Percentiles rank a stretch among this genome's conserved stretches.
Conservation (phyloP, 2,113 vertebrate species). For the Lepus americanus region DNA sequence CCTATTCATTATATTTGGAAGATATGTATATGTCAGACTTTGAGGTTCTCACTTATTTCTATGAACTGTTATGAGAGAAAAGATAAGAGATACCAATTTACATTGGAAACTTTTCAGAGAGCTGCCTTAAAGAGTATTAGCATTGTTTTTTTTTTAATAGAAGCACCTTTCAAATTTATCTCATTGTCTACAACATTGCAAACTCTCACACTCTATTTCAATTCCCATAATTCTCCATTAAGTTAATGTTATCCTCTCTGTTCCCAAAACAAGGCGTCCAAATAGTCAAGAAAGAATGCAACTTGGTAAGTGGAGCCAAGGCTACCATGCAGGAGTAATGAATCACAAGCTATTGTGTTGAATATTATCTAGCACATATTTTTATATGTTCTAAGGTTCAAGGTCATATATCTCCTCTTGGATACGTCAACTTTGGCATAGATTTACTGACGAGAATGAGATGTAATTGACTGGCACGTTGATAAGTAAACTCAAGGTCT, state of each 20-base stretch:
- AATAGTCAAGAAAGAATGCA: not conserved
- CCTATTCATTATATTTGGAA: not conserved
- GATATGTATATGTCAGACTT: not conserved
- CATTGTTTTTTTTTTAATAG: not conserved
- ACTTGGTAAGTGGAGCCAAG: not conserved
- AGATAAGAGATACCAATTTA: constrained; percentile 4
- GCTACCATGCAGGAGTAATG: not conserved
- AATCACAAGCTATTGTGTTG: not conserved
- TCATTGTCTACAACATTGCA: not conserved
- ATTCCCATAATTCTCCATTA: not conserved
- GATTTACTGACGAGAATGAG: not conserved
- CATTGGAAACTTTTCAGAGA: constrained; percentile 4
- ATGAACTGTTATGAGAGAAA: constrained; percentile 34
- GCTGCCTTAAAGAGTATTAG: not conserved
- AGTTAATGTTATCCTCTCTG: not conserved
- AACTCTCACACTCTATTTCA: not conserved
- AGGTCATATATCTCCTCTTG: not conserved
- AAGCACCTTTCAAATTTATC: not conserved
- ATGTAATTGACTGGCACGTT: not conserved
- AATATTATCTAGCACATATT: constrained; percentile 26
- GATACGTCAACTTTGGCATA: not conserved
- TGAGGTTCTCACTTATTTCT: not conserved
- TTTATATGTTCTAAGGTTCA: constrained; percentile 58
- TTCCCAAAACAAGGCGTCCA: not conserved
- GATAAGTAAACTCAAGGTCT: constrained; percentile 64